Evolutionary conservation across 2,113 vertebrate species (phyloP), one percentile per base, ranked within the genome.

Genomic region (Solenodon paradoxus): DNA sequence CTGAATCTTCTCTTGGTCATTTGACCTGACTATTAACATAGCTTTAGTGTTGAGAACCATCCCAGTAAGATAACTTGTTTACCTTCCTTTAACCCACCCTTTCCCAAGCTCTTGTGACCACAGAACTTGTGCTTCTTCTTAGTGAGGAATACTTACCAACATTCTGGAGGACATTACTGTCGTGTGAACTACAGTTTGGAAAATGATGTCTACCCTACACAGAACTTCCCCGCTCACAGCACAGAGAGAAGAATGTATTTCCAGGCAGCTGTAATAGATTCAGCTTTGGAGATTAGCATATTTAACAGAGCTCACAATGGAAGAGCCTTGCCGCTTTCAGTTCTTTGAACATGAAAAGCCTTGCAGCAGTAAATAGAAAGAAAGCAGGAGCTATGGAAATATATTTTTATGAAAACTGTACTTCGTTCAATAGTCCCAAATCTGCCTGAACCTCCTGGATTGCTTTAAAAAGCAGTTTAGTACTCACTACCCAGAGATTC

Each of bases 341-440:
- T 55, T 69, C 72, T 92, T 64, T 32, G 30, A 81, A 17, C 47
- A 95, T 66, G 86, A 92, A 90, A 78, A 71, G 61, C 5, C 55
- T n/a, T 71, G 24, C 9, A 87, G 4, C 72, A 80, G 40, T 88
- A 88, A 88, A 80, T 61, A 77, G 30, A 71, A 90, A 90, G 15
- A 71, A 90, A 90, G 15, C 63, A 94, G 59, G 53, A 86, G 47
- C 40, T 90, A 38, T 45, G 42, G 79, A 64, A 95, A 57, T 64
- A 63, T 20, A 86, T 51, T 87, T 69, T 28, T 28, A 85, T 68
- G 26, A 96, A 95, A 92, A 45, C 32, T 93, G 22, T 74, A 47
- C 63, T 79, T 78, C 77, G 38, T 51, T 38, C 30, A 40, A 1
- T 75, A 55, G 19, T 96, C 49, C 4, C 17, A 87, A 93, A 64